Conservation (phyloP, 2,888 invertebrate species). For the Nephrotoma guestfalica region DNA sequence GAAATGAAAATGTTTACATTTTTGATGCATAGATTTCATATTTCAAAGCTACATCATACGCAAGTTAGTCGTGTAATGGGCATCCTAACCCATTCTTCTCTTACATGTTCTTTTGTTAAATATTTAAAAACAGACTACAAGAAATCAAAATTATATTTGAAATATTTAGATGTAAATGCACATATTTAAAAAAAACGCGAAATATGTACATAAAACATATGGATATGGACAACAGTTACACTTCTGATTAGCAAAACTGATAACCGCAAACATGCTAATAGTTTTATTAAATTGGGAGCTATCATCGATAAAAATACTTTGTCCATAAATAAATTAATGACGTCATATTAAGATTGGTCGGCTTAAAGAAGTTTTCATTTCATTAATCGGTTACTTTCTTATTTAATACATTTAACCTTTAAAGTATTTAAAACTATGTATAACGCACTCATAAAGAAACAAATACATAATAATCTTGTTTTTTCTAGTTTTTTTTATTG, state of each 20-base stretch:
- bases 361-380: neutral
- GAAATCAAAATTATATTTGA: too few relatives aligned
- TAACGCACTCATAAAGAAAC: neutral
- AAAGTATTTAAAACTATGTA: neutral
- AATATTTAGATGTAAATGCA: too few relatives aligned
- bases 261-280: neutral
- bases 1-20: too few relatives aligned
- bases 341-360: neutral
- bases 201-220: too few relatives aligned
- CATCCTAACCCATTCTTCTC: neutral
- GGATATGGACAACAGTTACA: neutral
- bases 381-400: neutral
- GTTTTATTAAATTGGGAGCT: neutral
- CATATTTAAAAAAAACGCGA: too few relatives aligned
- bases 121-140: too few relatives aligned
- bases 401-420: neutral
- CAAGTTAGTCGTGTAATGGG: neutral
- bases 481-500: neutral
- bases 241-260: neutral
- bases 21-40: too few relatives aligned
- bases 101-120: neutral
- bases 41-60: neutral
- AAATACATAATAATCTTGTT: neutral
- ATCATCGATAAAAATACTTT: neutral
- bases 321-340: neutral